Evolutionary conservation across 2,797 vertebrate genomes (phyloP).

Genomic region (Aphelocoma californica): DNA sequence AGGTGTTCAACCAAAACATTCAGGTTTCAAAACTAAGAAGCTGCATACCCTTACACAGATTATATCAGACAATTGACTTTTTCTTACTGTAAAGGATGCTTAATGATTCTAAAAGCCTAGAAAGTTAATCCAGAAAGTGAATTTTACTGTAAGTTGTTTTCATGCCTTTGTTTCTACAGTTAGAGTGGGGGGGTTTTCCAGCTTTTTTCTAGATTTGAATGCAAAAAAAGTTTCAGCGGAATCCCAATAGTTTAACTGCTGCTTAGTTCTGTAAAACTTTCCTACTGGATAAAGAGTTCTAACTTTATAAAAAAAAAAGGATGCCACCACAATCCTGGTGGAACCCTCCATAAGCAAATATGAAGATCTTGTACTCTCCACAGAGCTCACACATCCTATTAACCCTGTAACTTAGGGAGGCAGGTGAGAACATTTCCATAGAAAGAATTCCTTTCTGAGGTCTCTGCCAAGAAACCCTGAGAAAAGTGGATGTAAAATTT

Average conservation of each 20-base stretch:
- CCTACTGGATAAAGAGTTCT: neutral
- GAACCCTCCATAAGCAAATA: neutral
- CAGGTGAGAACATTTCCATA: neutral
- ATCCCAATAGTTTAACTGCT: neutral
- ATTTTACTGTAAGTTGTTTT: neutral
- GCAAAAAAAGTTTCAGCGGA: neutral
- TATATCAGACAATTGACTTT: neutral
- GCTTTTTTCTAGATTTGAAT: neutral
- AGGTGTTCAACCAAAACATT: neutral
- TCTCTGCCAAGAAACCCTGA: neutral
- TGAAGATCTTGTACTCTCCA: accelerated
- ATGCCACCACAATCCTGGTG: neutral
- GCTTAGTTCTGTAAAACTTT: neutral
- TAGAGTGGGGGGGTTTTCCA: accelerated
- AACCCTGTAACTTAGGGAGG: neutral
- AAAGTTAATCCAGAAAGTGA: neutral
- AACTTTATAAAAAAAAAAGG: neutral
- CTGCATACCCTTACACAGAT: neutral
- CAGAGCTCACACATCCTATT: neutral
- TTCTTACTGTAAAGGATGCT: neutral
- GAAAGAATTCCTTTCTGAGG: neutral
- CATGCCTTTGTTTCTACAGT: neutral
- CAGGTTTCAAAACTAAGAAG: neutral
- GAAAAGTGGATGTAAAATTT: neutral
- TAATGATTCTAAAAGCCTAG: neutral